phyloP scores from a whole-genome alignment of 2,797 vertebrate genomes.

The Peromyscus attwateri region DNA sequence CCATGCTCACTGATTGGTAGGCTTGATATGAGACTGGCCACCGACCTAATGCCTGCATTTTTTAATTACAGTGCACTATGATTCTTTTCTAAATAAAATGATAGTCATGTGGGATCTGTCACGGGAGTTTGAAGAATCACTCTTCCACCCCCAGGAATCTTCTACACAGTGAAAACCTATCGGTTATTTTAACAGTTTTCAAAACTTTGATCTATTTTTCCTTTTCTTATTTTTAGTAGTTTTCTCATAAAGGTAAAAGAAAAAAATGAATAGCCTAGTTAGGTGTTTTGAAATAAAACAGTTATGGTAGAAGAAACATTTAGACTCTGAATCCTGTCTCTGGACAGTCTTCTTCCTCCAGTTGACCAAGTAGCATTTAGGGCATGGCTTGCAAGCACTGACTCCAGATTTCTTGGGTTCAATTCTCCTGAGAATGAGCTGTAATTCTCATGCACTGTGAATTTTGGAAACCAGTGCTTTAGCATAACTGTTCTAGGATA shows the following conservation, averaged over 20 bases:
- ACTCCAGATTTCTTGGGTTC: not conserved
- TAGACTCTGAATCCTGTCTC: not conserved
- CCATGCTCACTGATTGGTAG: not conserved
- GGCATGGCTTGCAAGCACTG: not conserved
- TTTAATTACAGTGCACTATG: not conserved
- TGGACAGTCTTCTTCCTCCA: not conserved
- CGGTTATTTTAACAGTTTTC: constrained; percentile 3
- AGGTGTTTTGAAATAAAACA: constrained; percentile 34
- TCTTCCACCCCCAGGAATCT: not conserved
- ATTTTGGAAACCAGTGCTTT: not conserved
- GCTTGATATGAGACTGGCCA: not conserved
- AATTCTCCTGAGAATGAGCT: not conserved
- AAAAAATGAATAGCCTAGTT: not conserved
- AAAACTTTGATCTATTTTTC: not conserved
- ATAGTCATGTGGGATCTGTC: not conserved
- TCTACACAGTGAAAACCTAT: not conserved
- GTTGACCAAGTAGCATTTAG: not conserved
- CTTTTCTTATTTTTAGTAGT: not conserved
- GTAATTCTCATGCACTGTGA: not conserved
- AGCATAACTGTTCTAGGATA: not conserved
- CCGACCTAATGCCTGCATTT: not conserved
- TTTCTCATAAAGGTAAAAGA: not conserved
- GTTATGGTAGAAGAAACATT: not conserved
- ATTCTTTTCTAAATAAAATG: constrained; percentile 29
- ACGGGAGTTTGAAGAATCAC: not conserved